Base-by-base conservation (phyloP, 2,797 vertebrate genomes). In the Trematomus bernacchii region DNA sequence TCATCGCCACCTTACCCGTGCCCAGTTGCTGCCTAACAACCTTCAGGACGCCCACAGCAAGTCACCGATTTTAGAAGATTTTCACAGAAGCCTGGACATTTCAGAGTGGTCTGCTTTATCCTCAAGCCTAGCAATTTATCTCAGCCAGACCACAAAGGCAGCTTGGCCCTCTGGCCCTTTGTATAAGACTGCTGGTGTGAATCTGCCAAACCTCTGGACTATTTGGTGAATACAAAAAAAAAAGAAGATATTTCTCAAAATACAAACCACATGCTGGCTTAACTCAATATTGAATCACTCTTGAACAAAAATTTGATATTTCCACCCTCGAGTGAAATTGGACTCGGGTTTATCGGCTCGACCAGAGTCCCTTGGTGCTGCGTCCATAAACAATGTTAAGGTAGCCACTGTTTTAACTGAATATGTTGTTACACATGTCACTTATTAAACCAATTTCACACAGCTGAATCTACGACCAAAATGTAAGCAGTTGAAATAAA, bases 81-180 rank as follows among this genome's bases (percentile, higher is more conserved):
- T 84, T 82, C 84, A 77, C 73, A 84, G 80, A 60, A 65, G 79
- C 71, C 62, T 69, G 80, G 65, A 74, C 77, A 80, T 23, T 60
- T 75, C 66, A 87, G 55, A 75, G 64, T 21, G 33, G 76, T 59
- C 58, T 83, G 63, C 77, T 89, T 80, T 85, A 75, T 85, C 82
- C 74, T 77, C 12, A 42, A 85, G 79, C 77, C 37, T 52, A 66
- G 76, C 73, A 80, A 77, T 85, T 90, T 80, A 86, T 92, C 81
- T 87, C 77, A 62, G 71, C 64, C 82, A 73, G 64, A 73, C 73
- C 73, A 66, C 18, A 43, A 61, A 60, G 72, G 70, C 75, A 82
- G 66, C 14, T 43, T 27, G 76, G 60, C 66, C 79, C 72, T 63
- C 47, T 73, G 79, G 80, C 37, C 71, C 66, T 68, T 83, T 67